Base-by-base conservation (phyloP, 2,888 invertebrate genomes). In the Lottia gigantea region DNA sequence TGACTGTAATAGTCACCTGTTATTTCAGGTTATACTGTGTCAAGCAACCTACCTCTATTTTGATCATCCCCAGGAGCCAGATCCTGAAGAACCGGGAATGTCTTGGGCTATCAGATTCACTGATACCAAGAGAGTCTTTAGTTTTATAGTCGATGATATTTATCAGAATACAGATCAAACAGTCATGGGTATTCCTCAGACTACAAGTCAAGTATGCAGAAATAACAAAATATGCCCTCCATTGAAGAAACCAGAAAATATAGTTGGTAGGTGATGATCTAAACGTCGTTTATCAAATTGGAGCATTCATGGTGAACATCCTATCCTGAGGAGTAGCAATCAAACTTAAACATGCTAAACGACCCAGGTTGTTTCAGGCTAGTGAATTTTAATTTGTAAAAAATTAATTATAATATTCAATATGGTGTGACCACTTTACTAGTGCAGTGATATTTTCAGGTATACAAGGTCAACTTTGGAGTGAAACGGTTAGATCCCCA, bases 11-110 rank as follows among this genome's bases (percentile, higher is more conserved):
- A n/a, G n/a, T n/a, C n/a, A n/a, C n/a, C n/a, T n/a, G n/a, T 47
- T 47, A n/a, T 69, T 61, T 7, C 66, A 80, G 78, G 81, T 82
- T 16, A 73, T 83, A 11, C 64, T 84, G 67, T 66, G 80, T 6
- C 82, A 80, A 15, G 82, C 78, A 11, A 78, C 78, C 31, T 76
- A 77, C 67, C 76, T 83, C 16, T 84, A 84, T 72, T 77, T 82
- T 62, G 83, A 84, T 73, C 83, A 82, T 71, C 82, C 83, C 0
- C 71, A 80, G 31, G 83, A 84, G 66, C 83, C 83, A 0, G 80
- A 82, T 68, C 79, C 80, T 11, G 80, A 80, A 67, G 83, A 84
- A 70, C 70, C 78, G 55, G 83, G 83, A 0, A 76, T 73, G 55
- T 80, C 79, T 73, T 84, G 83, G 83, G 83, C 82, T 16, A 78